Conservation (phyloP, 2,888 invertebrate genomes). For the Isoperla grammatica region DNA sequence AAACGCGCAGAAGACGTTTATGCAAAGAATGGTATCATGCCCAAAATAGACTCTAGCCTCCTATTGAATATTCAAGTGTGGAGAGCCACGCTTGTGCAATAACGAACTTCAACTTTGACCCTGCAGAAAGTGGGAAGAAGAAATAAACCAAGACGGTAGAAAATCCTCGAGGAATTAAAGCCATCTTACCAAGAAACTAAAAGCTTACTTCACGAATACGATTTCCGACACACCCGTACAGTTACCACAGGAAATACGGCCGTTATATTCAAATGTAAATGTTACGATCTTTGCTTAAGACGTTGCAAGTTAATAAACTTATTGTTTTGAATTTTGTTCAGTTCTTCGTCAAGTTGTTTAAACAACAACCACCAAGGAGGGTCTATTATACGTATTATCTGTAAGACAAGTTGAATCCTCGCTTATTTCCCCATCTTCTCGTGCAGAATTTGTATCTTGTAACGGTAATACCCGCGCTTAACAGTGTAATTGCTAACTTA, state of each 20-base stretch:
- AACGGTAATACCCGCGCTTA: constrained; percentile 31
- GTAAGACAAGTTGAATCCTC: constrained; percentile 30
- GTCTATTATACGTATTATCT: constrained; percentile 28
- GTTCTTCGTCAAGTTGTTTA: background rate
- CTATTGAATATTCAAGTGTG: constrained; percentile 36
- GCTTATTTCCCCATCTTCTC: constrained; percentile 6
- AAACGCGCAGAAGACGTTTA: too few relatives aligned
- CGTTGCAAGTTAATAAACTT: constrained; percentile 13
- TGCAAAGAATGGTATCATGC: too few relatives aligned
- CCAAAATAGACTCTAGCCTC: constrained; percentile 28
- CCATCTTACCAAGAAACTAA: constrained; percentile 16
- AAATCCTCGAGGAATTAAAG: constrained; percentile 25
- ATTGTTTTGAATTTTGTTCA: constrained; percentile 13
- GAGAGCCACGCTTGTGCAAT: background rate
- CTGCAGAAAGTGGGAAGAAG: constrained; percentile 7
- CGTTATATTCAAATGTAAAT: constrained; percentile 5
- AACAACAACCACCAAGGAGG: constrained; percentile 13
- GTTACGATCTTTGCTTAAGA: constrained; percentile 6
- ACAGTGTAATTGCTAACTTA: constrained; percentile 32
- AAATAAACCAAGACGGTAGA: constrained; percentile 24
- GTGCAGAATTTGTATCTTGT: background rate
- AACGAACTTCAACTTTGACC: constrained; percentile 24
- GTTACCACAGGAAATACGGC: constrained; percentile 11
- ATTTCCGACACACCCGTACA: constrained; percentile 13
- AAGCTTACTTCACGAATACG: constrained; percentile 8